Evolutionary conservation across 2,888 invertebrate genomes (phyloP), one percentile per base, ranked within the genome.

Genomic region (Cynaeus angustus): DNA sequence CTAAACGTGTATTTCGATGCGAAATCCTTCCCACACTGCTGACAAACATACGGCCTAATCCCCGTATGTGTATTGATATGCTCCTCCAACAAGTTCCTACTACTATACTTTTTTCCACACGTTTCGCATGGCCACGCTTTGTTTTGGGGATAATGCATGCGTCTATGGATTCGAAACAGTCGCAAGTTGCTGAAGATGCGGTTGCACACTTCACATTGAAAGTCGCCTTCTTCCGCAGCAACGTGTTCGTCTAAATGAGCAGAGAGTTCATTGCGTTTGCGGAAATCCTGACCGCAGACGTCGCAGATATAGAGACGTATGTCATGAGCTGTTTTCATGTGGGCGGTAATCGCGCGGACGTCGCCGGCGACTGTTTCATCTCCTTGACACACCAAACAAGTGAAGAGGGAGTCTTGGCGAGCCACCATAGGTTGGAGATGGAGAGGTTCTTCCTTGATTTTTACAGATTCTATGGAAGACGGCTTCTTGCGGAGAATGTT

Each of bases 1-100:
- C 91, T 91, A 72, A 90, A 89, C 0, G 94, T 93, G 78, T 94
- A 94, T 78, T 94, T 94, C 8, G 92, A 92, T 0, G 93, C 91
- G 84, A 94, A 94, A 74, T 89, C 88, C 85, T 94, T 94, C 5
- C 88, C 86, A 81, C 94, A 94, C 0, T 86, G 81, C 0, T 83
- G 79, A 79, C 94, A 94, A 3, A 86, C 82, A 81, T 92, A 91
- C 0, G 94, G 93, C 0, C 92, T 85, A 1, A 87, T 81, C 0
- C 93, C 93, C 0, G 89, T 89, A 81, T 93, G 94, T 6, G 88
- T 87, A 83, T 92, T 92, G 77, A 88, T 88, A 76, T 94, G 94
- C 74, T 93, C 93, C n/a, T 89, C 88, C 4, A 94, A 85, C 38
- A 92, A 83, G 78, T 91, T 90, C 58, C 89, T 88, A 0, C 92